phyloP scores from a whole-genome alignment of 2,113 vertebrate species.

The Blennius ocellaris region DNA sequence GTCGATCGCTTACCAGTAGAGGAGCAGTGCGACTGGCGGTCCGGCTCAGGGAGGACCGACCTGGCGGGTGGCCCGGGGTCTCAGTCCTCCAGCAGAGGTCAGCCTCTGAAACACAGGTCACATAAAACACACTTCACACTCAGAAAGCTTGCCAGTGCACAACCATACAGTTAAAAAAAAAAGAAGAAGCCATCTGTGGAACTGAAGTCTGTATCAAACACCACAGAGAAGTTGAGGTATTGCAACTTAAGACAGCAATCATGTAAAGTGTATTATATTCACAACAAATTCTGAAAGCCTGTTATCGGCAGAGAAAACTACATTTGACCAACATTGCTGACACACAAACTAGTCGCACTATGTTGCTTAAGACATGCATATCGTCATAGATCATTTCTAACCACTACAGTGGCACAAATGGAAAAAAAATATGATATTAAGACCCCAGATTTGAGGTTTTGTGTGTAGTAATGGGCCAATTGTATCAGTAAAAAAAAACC shows the following conservation, averaged over 20 bases:
- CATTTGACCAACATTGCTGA: neutral
- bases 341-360: slow-evolving; percentile 3
- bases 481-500: slow-evolving; percentile 28
- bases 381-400: slow-evolving; percentile 14
- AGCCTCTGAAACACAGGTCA: slow-evolving; percentile 68
- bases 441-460: neutral
- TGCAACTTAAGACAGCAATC: too few relatives aligned
- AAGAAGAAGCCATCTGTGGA: too few relatives aligned
- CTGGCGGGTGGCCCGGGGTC: slow-evolving; percentile 76
- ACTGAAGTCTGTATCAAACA: too few relatives aligned
- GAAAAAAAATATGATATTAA: neutral
- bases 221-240: too few relatives aligned
- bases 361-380: neutral
- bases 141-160: neutral
- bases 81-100: slow-evolving; percentile 75
- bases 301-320: slow-evolving; percentile 10
- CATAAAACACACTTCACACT: neutral
- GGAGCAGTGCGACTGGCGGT: slow-evolving; percentile 57
- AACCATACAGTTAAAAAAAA: neutral
- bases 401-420: slow-evolving; percentile 6
- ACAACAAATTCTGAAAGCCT: neutral
- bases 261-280: neutral
- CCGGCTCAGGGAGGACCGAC: slow-evolving; percentile 75
- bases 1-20: slow-evolving; percentile 65
- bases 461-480: neutral